phyloP scores from a whole-genome alignment of 2,113 vertebrate genomes.

The Mirounga angustirostris region DNA sequence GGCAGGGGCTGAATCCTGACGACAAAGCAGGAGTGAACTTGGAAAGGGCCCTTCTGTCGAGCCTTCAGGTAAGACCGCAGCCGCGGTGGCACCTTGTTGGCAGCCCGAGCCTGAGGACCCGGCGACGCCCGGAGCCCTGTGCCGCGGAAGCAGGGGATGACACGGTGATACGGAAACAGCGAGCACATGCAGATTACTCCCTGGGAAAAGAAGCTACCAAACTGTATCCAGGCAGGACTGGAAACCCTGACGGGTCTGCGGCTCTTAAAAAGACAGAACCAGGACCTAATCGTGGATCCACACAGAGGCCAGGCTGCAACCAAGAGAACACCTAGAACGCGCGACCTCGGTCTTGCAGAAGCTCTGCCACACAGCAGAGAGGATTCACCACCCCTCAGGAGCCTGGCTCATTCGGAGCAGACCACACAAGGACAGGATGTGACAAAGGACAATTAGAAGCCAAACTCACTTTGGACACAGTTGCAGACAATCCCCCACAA shows the following conservation, averaged over 20 bases:
- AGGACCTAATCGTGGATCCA: background rate
- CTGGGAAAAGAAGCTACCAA: background rate
- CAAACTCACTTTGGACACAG: background rate
- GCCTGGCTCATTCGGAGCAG: background rate
- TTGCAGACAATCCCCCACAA: background rate
- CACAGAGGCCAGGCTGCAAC: background rate
- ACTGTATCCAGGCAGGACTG: background rate
- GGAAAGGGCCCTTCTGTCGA: background rate
- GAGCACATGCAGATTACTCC: background rate
- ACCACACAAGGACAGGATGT: accelerated
- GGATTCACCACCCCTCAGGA: accelerated
- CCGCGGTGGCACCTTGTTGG: accelerated
- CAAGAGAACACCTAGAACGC: background rate
- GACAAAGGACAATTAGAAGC: background rate
- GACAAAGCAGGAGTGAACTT: background rate
- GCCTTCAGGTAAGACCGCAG: background rate
- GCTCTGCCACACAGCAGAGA: background rate
- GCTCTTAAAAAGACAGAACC: background rate
- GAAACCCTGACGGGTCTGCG: background rate
- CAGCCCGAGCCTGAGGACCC: background rate
- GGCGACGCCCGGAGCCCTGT: background rate
- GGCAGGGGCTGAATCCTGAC: background rate
- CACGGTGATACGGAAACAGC: background rate
- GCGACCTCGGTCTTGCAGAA: accelerated
- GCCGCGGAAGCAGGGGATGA: accelerated